Evolutionary conservation across 1,140 invertebrate species (phyloP).

Genomic region (Leucophenga varia): DNA sequence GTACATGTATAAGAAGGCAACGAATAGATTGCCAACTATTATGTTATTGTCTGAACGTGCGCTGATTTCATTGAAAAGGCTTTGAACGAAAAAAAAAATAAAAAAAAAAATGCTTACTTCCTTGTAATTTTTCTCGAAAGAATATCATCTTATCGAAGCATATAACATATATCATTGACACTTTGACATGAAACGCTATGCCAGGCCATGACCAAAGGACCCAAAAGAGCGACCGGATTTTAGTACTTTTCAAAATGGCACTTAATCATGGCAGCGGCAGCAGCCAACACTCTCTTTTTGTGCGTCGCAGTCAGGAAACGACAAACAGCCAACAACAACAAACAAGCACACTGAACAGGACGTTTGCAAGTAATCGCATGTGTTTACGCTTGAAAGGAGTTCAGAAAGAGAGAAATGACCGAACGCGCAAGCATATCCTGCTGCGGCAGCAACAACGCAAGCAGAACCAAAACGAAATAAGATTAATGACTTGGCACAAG

Average conservation of each 20-base stretch:
- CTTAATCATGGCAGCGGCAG: conserved; percentile 50
- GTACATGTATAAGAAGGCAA: too few species aligned
- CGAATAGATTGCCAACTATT: conserved; percentile 50
- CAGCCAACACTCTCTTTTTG: neutral
- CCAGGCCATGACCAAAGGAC: conserved; percentile 30
- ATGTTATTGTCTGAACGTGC: conserved; percentile 53
- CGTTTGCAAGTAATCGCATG: conserved; percentile 42
- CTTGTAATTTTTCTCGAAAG: too few species aligned
- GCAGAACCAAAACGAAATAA: conserved; percentile 44
- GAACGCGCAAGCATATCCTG: neutral
- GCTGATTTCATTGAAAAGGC: conserved; percentile 35
- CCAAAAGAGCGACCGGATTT: conserved; percentile 34
- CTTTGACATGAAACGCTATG: conserved; percentile 42
- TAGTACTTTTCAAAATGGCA: conserved; percentile 56
- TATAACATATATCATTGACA: conserved; percentile 56
- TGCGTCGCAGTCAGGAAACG: too few species aligned
- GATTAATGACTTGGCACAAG: conserved; percentile 52
- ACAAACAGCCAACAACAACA: too few species aligned
- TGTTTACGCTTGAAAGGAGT: conserved; percentile 54
- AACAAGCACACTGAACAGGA: conserved; percentile 39
- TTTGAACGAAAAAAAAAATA: conserved; percentile 34
- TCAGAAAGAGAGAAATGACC: neutral
- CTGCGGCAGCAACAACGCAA: too few species aligned
- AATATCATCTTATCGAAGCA: conserved; percentile 44
- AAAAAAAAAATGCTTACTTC: conserved; percentile 8